A percentile compares a stretch with the other conserved stretches of the same genome.
Conservation (phyloP, 1,140 invertebrate species). For the Leptinotarsa texana region DNA sequence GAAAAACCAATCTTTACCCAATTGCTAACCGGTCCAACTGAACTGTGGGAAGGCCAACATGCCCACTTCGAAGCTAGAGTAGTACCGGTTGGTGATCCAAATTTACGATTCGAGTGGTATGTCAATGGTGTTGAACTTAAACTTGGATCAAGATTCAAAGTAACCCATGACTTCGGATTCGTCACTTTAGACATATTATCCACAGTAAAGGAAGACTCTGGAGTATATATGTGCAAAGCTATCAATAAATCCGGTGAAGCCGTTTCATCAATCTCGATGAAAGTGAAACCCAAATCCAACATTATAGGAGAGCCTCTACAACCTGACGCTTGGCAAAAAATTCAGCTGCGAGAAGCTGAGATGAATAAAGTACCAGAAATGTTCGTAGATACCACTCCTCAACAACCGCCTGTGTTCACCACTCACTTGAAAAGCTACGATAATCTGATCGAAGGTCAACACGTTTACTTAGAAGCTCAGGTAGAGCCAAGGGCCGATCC, state of each 20-base stretch:
- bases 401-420: constrained; percentile 88
- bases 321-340: constrained; percentile 87
- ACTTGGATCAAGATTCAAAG: constrained; percentile 87
- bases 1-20: constrained; percentile 94
- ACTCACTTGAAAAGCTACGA: constrained; percentile 87
- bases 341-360: constrained; percentile 84
- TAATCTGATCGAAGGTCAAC: constrained; percentile 84
- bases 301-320: constrained; percentile 81
- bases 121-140: constrained; percentile 91
- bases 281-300: constrained; percentile 79
- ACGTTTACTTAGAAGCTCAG: constrained; percentile 91
- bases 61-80: constrained; percentile 96
- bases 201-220: constrained; percentile 87
- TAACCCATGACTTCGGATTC: constrained; percentile 92
- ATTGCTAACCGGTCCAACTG: constrained; percentile 83
- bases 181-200: constrained; percentile 89
- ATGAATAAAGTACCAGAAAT: constrained; percentile 85
- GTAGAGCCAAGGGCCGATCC: constrained; percentile 96
- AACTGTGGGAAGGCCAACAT: constrained; percentile 90
- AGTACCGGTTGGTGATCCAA: constrained; percentile 92
- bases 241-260: constrained; percentile 90
- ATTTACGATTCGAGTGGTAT: constrained; percentile 90
- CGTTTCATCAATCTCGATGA: constrained; percentile 84
- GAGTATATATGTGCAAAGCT: constrained; percentile 91
- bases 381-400: constrained; percentile 78